Evolutionary conservation across 2,113 vertebrate genomes (phyloP), one percentile per base, ranked within the genome.

Genomic region (Dryoscopus gambensis): DNA sequence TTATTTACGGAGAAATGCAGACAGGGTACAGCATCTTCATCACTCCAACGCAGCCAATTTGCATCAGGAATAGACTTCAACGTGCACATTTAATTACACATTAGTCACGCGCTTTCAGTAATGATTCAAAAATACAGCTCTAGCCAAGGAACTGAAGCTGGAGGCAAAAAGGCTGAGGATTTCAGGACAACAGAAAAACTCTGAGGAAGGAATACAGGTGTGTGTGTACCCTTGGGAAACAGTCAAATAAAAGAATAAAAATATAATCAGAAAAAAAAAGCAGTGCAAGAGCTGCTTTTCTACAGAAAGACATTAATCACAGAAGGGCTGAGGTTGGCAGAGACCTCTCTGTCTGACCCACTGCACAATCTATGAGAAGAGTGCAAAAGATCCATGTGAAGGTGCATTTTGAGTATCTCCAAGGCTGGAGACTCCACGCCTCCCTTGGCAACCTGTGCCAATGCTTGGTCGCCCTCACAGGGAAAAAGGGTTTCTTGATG

Each of bases 61-160:
- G 56, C 50, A 57, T 17, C 1, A 4, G 21, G 37, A 77, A 56
- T 22, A 87, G 74, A 69, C 50, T 57, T 87, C 49, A 87, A 49
- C 52, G 64, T 1, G 11, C 5, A 2, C 12, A 47, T 69, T 74
- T 62, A 82, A 74, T 70, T 78, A 62, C 15, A 9, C 13, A 40
- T 20, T 11, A 22, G 56, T 60, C 44, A 73, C 0, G 0, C 1
- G 0, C 30, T 63, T 68, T 47, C 53, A 75, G 76, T 20, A 63
- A 64, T 1, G 18, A 76, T n/a, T 90, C 16, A 67, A 25, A 81
- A 57, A 11, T 1, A 3, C 47, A 76, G 33, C 52, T 79, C n/a
- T n/a, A 49, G 40, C 56, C 23, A 53, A 67, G n/a, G 20, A 46
- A 35, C 55, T 30, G 37, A 67, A 71, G 24, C 42, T 19, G 13